Conservation (phyloP, 2,888 invertebrate genomes). For the Leucoma salicis region DNA sequence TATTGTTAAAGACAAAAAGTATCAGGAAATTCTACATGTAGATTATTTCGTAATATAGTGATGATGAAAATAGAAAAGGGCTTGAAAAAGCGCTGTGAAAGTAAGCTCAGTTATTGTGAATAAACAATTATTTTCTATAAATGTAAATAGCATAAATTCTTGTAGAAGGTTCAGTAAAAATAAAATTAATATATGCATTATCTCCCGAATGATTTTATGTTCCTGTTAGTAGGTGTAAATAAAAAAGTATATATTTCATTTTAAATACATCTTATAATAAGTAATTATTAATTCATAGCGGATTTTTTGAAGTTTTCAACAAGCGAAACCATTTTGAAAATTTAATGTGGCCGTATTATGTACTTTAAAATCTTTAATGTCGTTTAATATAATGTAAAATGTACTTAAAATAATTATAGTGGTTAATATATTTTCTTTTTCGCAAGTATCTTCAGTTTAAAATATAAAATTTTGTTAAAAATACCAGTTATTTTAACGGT, state of each 20-base stretch:
- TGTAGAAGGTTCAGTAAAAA: slow-evolving; percentile 63
- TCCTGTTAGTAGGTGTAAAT: slow-evolving; percentile 79
- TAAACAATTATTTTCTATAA: slow-evolving; percentile 63
- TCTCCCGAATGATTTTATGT: slow-evolving; percentile 79
- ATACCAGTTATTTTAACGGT: slow-evolving; percentile 18
- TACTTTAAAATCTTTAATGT: slow-evolving; percentile 70
- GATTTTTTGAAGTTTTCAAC: slow-evolving; percentile 57
- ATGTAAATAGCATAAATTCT: slow-evolving; percentile 72
- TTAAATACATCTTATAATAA: slow-evolving; percentile 49
- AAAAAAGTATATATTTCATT: slow-evolving; percentile 61
- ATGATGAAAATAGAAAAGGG: slow-evolving; percentile 48
- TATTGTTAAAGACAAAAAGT: slow-evolving; percentile 44
- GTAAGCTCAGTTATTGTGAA: slow-evolving; percentile 74
- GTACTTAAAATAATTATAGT: slow-evolving; percentile 74
- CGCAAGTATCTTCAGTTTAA: slow-evolving; percentile 33
- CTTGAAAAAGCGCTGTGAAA: slow-evolving; percentile 71
- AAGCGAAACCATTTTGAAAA: slow-evolving; percentile 60
- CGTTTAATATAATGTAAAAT: slow-evolving; percentile 73
- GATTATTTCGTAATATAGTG: slow-evolving; percentile 44
- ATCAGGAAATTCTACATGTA: slow-evolving; percentile 46
- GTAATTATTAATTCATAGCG: slow-evolving; percentile 49
- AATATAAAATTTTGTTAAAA: slow-evolving; percentile 25
- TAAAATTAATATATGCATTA: slow-evolving; percentile 76
- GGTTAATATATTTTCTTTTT: slow-evolving; percentile 46
- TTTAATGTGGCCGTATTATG: slow-evolving; percentile 62